Evolutionary conservation across 2,888 invertebrate genomes (phyloP).

Genomic region (Amorpha juglandis): DNA sequence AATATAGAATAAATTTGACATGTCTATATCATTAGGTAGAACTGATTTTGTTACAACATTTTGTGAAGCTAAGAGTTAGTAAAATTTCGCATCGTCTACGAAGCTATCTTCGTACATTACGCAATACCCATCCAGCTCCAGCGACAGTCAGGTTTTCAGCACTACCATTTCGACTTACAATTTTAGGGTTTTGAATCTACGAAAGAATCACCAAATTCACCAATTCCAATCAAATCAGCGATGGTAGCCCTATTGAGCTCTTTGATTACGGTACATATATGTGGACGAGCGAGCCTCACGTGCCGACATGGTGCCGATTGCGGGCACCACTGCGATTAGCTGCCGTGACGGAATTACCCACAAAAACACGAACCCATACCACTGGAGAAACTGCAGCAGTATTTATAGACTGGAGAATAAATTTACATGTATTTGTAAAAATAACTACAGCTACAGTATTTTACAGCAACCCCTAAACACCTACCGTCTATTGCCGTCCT

Average conservation of each 20-base stretch:
- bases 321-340: constrained; percentile 1
- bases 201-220: background rate
- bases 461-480: too few relatives aligned
- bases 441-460: background rate
- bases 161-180: too few relatives aligned
- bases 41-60: too few relatives aligned
- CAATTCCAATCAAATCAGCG: background rate
- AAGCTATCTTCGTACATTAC: too few relatives aligned
- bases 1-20: too few relatives aligned
- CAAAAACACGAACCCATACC: constrained; percentile 9
- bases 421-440: background rate
- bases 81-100: too few relatives aligned
- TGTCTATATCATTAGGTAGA: too few relatives aligned
- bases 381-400: background rate
- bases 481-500: too few relatives aligned
- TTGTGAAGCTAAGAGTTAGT: too few relatives aligned
- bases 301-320: background rate
- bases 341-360: constrained; percentile 21
- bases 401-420: constrained; percentile 4
- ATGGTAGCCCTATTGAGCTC: background rate
- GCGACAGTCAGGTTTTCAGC: too few relatives aligned
- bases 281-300: constrained; percentile 1
- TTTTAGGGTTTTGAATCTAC: background rate
- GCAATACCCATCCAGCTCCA: too few relatives aligned
- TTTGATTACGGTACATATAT: constrained; percentile 13